Conservation (phyloP, 2,888 invertebrate species). For the Urechis unicinctus region DNA sequence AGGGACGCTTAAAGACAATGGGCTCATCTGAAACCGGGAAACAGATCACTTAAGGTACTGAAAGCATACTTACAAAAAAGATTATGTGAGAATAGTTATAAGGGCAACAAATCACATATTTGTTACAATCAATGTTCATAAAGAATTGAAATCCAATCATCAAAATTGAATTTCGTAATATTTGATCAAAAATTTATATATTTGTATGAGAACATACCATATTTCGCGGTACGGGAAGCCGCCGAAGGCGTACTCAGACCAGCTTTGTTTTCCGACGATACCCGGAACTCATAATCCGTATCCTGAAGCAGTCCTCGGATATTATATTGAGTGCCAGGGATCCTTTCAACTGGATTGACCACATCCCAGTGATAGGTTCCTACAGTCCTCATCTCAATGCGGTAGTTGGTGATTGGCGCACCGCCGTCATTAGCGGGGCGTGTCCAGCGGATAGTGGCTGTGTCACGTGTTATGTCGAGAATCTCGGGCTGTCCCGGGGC, state of each 20-base stretch:
- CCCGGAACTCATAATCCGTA: slow-evolving; percentile 72
- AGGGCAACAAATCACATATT: too few relatives aligned
- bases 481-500: slow-evolving; percentile 24
- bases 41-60: too few relatives aligned
- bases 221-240: slow-evolving; percentile 18
- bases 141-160: background rate
- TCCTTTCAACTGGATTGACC: slow-evolving; percentile 11
- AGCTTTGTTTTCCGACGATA: slow-evolving; percentile 75
- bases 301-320: slow-evolving; percentile 27
- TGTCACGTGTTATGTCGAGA: slow-evolving; percentile 17
- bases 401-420: slow-evolving; percentile 27
- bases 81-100: too few relatives aligned
- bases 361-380: slow-evolving; percentile 18
- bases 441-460: slow-evolving; percentile 21
- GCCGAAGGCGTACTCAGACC: slow-evolving; percentile 67
- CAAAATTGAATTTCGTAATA: too few relatives aligned
- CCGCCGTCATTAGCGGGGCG: slow-evolving; percentile 31
- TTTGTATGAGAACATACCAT: too few relatives aligned
- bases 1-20: slow-evolving; percentile 21
- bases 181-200: too few relatives aligned
- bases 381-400: slow-evolving; percentile 27
- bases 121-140: too few relatives aligned
- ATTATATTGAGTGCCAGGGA: slow-evolving; percentile 18
- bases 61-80: too few relatives aligned
- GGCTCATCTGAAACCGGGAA: slow-evolving; percentile 15